Evolutionary conservation across 1,140 invertebrate species (phyloP), one percentile per base, ranked within the genome.

Genomic region (Mactra quadrangularis): DNA sequence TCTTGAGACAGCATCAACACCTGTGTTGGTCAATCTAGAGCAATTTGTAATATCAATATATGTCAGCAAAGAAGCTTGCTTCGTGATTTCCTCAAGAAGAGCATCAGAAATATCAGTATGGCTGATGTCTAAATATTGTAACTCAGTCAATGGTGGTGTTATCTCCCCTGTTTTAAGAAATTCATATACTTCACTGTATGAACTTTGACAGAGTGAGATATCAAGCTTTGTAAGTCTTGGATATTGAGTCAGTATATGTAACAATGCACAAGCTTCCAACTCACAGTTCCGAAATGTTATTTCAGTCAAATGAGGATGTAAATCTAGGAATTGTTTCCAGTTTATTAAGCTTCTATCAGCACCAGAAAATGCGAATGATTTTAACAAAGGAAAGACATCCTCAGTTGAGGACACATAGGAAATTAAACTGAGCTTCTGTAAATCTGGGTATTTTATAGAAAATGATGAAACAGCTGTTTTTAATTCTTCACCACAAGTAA

Each of bases 21-120:
- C 85, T 15, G 38, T 41, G 50, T 86, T 83, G 7, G 82, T 86
- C 9, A 86, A 70, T 25, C 72, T 57, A 25, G 50, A 60, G 41
- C 78, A 83, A 25, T 59, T 64, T 29, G 66, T 62, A 6, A 85
- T 47, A 70, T 74, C 55, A 13, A 87, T 52, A 19, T 75, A 55
- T 50, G 68, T 41, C 27, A 87, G 41, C 9, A 66, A 17, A 1
- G 29, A 35, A 31, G 60, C 71, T 27, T 74, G 74, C 38, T 75
- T 38, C 29, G 62, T 74, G 11, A 85, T 59, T 29, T 33, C 55
- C 41, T 60, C 70, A 25, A 87, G 25, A 25, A 76, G 38, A 7
- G 31, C 45, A 64, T 83, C 83, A 9, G 31, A 35, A 29, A 86
- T n/a, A 29, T 64, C 64, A 52, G 64, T 68, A 47, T 50, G 41